Evolutionary conservation across 2,888 invertebrate species (phyloP), one percentile per base, ranked within the genome.

Genomic region (Protula sp.): DNA sequence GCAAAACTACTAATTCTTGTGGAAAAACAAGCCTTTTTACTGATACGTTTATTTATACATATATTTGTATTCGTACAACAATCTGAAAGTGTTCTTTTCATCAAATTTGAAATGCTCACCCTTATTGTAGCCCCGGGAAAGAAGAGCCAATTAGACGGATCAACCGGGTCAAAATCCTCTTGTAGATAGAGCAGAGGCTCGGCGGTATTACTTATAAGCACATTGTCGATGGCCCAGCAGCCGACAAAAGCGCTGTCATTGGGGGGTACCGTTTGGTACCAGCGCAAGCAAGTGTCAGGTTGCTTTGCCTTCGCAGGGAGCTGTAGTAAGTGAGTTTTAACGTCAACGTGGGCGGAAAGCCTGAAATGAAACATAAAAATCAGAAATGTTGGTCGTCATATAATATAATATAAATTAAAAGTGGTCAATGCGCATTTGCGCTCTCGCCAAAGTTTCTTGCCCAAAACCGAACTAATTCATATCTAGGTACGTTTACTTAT

Each of bases 211-310:
- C 73, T 74, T n/a, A 81, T 68, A 2, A 80, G 64, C 3, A 82
- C 68, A 60, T 82, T 78, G 62, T 82, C 82, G 45, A 82, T 61
- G 2, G 74, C 80, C 80, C 81, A 81, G 67, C 82, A 82, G 2
- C 78, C 75, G 30, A 58, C 58, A 52, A 55, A 63, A 22, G 68
- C 63, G 59, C 65, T 68, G 3, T 57, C 58, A n/a, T 56, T 52
- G 3, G 47, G 52, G 9, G 54, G 29, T 2, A 30, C 28, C n/a
- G 59, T 30, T 47, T 65, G 67, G 62, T 14, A 26, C 61, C 54
- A 61, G 28, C 30, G 30, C 14, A 14, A 24, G 22, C 50, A 22
- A 14, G 38, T 38, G 9, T 38, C 38, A 38, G 38, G 38, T 14
- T 38, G 9, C 19, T 38, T 19, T 14, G 38, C 38, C 19, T 38